A percentile compares a stretch with the other conserved stretches of the same genome.
phyloP scores from a whole-genome alignment of 2,888 invertebrate genomes.

The Caenorhabditis zanzibari region DNA sequence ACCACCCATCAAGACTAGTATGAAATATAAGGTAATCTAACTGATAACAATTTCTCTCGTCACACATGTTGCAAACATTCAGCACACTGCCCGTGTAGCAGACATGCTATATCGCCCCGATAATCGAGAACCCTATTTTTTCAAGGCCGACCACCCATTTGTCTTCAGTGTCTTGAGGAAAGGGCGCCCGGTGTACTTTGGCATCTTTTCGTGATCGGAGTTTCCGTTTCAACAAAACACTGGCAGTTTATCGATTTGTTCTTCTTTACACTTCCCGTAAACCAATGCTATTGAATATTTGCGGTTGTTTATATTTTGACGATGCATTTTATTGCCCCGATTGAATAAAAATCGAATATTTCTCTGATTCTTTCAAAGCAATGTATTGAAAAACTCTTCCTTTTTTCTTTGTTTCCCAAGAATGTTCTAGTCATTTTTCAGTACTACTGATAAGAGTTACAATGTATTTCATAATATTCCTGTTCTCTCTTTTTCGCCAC shows the following conservation, averaged over 20 bases:
- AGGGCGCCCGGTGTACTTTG: constrained; percentile 26
- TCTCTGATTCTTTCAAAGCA: too few relatives aligned
- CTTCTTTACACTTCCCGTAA: too few relatives aligned
- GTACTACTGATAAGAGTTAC: too few relatives aligned
- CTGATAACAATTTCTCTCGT: not conserved
- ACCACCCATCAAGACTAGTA: constrained; percentile 29
- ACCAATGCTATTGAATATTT: too few relatives aligned
- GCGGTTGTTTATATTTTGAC: not conserved
- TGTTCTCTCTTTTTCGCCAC: not conserved
- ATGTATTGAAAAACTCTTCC: too few relatives aligned
- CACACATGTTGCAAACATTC: not conserved
- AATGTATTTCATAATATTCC: not conserved
- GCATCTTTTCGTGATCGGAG: not conserved
- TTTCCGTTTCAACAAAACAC: not conserved
- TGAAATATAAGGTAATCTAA: constrained; percentile 28
- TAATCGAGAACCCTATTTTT: constrained; percentile 43
- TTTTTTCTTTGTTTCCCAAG: too few relatives aligned
- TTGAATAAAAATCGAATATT: too few relatives aligned
- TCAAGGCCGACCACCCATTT: constrained; percentile 42
- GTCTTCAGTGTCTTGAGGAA: constrained; percentile 31
- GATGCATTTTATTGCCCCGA: not conserved
- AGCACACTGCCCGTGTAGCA: constrained; percentile 21
- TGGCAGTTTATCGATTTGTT: too few relatives aligned
- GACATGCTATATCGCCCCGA: constrained; percentile 33
- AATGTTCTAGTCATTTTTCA: too few relatives aligned